Evolutionary conservation across 2,888 invertebrate genomes (phyloP), one percentile per base, ranked within the genome.

Genomic region (Chirona hameri): DNA sequence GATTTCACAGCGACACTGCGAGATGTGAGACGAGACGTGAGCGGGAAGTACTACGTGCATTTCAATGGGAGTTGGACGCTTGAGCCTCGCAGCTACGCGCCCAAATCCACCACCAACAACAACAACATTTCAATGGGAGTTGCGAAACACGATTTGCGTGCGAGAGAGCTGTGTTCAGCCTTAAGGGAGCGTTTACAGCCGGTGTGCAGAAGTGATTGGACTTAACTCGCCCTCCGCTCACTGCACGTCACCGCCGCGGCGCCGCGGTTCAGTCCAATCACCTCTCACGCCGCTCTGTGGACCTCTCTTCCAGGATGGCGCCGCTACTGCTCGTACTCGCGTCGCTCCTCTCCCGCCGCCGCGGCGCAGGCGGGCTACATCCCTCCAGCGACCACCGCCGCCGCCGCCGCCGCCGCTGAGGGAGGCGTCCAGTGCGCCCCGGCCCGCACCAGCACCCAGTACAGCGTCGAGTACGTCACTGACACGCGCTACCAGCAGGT

Each of bases 401-500:
- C 55, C 55, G 15, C 55, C 18, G 55, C 55, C 55, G 15, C 31
- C 31, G 39, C 72, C 1, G 15, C 15, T 5, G 5, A 18, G 3
- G 39, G 46, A 24, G 65, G 27, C 27, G 65, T 24, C 24, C 39
- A 46, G 76, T 76, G 76, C 24, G 18, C 76, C 14, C 76, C 76
- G 24, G 39, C 7, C 9, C 60, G 69, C 7, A 83, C 82, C 12
- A 55, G 82, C 14, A 81, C 82, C 14, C 82, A 83, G 81, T 84
- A 83, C 39, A 83, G 83, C 1, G 81, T 81, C 65, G 80, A 46
- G 18, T 46, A 79, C 27, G 83, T 83, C 39, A 83, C 83, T 24
- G 57, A 79, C 24, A 84, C 81, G 29, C 79, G 65, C 69, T 65
- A 82, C 80, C 80, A 81, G 79, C 83, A 82, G 52, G 83, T 81